These are phyloP conservation scores for Camptogramma bilineatum DNA, from an alignment of 2,888 invertebrate species.

Conservation along the genomic window DNA sequence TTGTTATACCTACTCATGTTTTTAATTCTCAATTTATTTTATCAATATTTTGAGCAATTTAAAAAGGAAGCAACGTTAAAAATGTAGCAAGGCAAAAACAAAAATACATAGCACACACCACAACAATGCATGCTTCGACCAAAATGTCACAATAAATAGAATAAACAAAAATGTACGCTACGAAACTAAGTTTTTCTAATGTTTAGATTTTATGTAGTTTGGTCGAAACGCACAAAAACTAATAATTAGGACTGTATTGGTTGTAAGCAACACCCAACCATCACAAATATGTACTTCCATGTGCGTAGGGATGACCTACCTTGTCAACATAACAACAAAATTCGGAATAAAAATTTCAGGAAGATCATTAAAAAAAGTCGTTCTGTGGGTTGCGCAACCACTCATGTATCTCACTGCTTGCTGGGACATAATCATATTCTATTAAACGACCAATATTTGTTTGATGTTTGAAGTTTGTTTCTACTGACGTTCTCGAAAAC, in stretches of 20 bases:
- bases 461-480: too few relatives aligned
- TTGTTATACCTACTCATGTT: not conserved
- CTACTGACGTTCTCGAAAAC: too few relatives aligned
- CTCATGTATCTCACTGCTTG: not conserved
- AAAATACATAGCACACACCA: slow-evolving; percentile 12
- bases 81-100: slow-evolving; percentile 7
- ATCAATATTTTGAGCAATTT: not conserved
- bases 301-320: not conserved
- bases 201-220: not conserved
- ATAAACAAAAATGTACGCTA: not conserved
- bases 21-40: not conserved
- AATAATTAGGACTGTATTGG: slow-evolving; percentile 9
- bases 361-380: not conserved
- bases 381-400: not conserved
- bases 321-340: not conserved
- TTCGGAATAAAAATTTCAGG: not conserved
- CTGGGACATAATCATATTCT: not conserved
- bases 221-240: slow-evolving; percentile 6
- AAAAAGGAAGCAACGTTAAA: not conserved
- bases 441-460: too few relatives aligned
- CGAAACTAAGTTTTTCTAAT: not conserved
- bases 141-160: not conserved
- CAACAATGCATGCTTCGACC: slow-evolving; percentile 4
- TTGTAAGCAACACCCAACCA: not conserved
- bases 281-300: not conserved